These are phyloP conservation scores for Morpho deidamia DNA, from an alignment of 2,888 invertebrate species.

Conservation along the genomic window DNA sequence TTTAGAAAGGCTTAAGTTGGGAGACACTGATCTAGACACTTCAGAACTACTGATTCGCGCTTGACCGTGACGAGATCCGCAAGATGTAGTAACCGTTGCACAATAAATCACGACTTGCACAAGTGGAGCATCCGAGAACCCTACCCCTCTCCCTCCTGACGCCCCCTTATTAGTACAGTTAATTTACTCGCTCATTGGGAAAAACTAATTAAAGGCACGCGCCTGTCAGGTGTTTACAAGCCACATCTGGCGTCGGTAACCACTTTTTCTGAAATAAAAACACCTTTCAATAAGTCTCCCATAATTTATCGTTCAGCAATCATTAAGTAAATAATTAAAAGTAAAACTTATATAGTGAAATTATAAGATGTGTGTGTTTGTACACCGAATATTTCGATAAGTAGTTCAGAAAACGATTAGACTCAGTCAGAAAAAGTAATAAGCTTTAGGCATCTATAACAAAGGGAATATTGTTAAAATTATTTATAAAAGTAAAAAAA, in stretches of 20 bases:
- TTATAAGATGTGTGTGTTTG: no score
- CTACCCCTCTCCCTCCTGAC: not conserved
- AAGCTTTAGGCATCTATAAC: no score
- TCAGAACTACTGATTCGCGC: slow-evolving; percentile 7
- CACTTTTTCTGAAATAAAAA: slow-evolving; percentile 8
- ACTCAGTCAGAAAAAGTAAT: no score
- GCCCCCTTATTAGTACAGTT: slow-evolving; percentile 13
- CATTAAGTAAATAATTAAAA: slow-evolving; percentile 8
- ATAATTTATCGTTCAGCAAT: slow-evolving; percentile 11
- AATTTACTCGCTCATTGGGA: slow-evolving; percentile 16
- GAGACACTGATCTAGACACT: not conserved
- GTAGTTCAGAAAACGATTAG: no score
- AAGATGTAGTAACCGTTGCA: slow-evolving; percentile 18
- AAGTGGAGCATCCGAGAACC: slow-evolving; percentile 15
- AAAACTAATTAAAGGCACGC: slow-evolving; percentile 10
- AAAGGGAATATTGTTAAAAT: no score
- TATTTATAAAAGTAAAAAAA: no score
- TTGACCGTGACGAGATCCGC: slow-evolving; percentile 21
- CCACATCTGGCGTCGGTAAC: slow-evolving; percentile 7
- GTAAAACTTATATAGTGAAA: no score
- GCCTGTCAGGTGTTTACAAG: slow-evolving; percentile 4
- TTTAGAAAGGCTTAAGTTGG: no score
- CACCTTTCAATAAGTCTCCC: slow-evolving; percentile 15
- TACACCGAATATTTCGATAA: no score
- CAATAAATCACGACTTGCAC: slow-evolving; percentile 19